These are phyloP conservation scores for Parascotia fuliginaria DNA, from an alignment of 2,888 invertebrate species.

Conservation along the genomic window DNA sequence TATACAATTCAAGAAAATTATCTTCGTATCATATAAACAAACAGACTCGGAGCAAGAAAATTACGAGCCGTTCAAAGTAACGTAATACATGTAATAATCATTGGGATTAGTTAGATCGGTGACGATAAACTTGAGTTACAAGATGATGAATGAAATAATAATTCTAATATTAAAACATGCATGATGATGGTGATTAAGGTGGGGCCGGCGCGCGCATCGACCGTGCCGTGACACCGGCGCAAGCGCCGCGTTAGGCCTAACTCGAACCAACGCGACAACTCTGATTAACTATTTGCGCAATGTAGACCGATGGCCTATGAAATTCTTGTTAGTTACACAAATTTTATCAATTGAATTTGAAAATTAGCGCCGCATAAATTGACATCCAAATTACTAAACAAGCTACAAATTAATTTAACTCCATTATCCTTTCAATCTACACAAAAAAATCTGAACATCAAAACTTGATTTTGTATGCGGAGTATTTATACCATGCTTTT, in stretches of 20 bases:
- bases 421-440: constrained; percentile 65
- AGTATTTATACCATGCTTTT: constrained; percentile 64
- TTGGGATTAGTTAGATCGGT: constrained; percentile 74
- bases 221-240: constrained; percentile 67
- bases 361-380: constrained; percentile 39
- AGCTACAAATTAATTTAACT: constrained; percentile 68
- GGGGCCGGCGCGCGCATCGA: constrained; percentile 58
- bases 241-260: constrained; percentile 77
- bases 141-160: constrained; percentile 81
- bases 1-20: constrained; percentile 68
- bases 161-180: constrained; percentile 75
- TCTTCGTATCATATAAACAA: constrained; percentile 74
- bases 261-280: constrained; percentile 63
- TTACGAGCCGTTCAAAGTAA: constrained; percentile 75
- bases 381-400: constrained; percentile 51
- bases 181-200: constrained; percentile 72
- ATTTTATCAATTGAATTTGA: constrained; percentile 36
- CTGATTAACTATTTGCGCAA: constrained; percentile 73
- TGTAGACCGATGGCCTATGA: constrained; percentile 66
- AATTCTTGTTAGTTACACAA: constrained; percentile 42
- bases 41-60: constrained; percentile 67
- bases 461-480: constrained; percentile 74
- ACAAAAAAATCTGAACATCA: constrained; percentile 63
- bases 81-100: constrained; percentile 81
- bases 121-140: constrained; percentile 70